A percentile compares a stretch with the other conserved stretches of the same genome.
These are phyloP conservation scores for Stichopus horrens DNA, from an alignment of 53 echinoderm and acorn worm species.

Conservation along the genomic window DNA sequence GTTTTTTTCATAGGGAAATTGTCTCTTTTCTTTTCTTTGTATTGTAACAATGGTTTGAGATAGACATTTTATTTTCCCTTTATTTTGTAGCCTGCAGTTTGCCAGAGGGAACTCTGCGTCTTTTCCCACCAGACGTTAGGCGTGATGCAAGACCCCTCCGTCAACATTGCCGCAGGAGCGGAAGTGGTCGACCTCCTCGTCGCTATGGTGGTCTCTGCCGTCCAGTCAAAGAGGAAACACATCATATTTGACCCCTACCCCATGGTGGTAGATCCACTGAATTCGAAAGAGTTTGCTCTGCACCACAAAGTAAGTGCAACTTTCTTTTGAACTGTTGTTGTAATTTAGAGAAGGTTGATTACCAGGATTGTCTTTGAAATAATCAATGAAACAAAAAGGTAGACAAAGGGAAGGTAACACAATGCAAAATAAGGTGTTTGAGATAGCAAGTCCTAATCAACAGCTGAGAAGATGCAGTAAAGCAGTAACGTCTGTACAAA, in stretches of 20 bases:
- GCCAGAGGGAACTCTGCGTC: constrained; percentile 96
- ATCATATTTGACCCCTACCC: constrained; percentile 98
- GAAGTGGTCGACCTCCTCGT: constrained; percentile 98
- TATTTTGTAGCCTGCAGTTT: constrained; percentile 85
- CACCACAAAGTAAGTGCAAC: constrained; percentile 69
- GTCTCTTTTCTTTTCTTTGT: background rate
- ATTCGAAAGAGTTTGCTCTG: constrained; percentile 87
- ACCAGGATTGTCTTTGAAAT: too few species aligned
- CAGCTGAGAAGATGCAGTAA: too few species aligned
- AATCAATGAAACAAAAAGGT: too few species aligned
- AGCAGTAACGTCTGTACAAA: too few species aligned
- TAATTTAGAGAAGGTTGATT: too few species aligned
- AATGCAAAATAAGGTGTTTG: too few species aligned
- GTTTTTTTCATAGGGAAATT: background rate
- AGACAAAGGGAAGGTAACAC: too few species aligned
- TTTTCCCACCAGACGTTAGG: constrained; percentile 95
- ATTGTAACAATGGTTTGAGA: background rate
- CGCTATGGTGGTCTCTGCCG: constrained; percentile 87
- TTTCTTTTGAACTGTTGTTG: background rate
- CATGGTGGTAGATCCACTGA: constrained; percentile 91
- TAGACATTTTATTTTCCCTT: background rate
- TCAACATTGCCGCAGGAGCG: constrained; percentile 93
- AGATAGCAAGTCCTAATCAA: too few species aligned
- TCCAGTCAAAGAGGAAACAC: constrained; percentile 77
- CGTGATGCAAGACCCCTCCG: constrained; percentile 94